These are phyloP conservation scores for Schizaphis graminum DNA, from an alignment of 2,888 invertebrate species.

Conservation along the genomic window DNA sequence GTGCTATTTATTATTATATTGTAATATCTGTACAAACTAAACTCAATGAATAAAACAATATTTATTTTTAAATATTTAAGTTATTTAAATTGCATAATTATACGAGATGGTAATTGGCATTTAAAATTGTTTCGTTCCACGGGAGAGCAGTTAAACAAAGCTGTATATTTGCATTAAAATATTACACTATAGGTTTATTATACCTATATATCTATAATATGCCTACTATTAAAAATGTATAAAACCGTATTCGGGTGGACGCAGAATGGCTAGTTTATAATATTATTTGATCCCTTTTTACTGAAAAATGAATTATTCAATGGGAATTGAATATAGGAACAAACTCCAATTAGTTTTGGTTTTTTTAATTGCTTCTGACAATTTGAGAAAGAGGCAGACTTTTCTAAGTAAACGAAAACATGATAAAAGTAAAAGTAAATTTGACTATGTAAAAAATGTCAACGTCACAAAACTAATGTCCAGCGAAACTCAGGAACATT, in stretches of 20 bases:
- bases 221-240: not conserved
- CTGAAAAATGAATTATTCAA: not conserved
- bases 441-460: not conserved
- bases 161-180: not conserved
- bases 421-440: conserved; percentile 15
- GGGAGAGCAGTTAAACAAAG: not conserved
- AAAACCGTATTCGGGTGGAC: not conserved
- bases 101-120: not conserved
- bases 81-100: not conserved
- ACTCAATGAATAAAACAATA: not conserved
- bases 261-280: not conserved
- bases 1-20: not conserved
- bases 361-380: not conserved
- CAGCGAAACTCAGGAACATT: not conserved
- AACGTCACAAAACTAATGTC: not conserved
- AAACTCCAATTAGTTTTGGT: not conserved
- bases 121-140: not conserved
- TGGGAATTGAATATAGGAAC: not conserved
- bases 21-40: not conserved
- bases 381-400: not conserved
- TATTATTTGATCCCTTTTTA: not conserved
- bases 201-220: no score
- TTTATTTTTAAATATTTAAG: not conserved
- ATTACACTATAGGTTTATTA: not conserved
- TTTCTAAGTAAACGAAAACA: not conserved